phyloP scores from a whole-genome alignment of 2,888 invertebrate species.

The Eupithecia vulgata region DNA sequence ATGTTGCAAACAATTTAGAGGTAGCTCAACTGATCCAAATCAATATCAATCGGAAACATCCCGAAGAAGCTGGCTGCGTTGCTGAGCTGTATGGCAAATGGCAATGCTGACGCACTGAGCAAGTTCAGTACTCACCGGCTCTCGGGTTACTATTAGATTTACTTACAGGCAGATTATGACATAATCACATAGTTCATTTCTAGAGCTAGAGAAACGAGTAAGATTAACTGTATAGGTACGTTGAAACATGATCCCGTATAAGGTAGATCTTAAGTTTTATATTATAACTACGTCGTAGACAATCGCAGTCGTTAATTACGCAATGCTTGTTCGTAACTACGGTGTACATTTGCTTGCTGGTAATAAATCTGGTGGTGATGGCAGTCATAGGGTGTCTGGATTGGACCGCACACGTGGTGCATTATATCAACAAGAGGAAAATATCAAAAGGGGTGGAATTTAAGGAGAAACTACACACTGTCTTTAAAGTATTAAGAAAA shows the following conservation, averaged over 20 bases:
- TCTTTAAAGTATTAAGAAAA: too few relatives aligned
- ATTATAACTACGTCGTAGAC: neutral
- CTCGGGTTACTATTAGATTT: neutral
- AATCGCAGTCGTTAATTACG: neutral
- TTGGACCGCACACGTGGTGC: constrained; percentile 1
- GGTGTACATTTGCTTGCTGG: neutral
- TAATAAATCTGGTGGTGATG: neutral
- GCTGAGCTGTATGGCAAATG: neutral
- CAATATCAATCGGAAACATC: neutral
- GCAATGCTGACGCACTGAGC: neutral
- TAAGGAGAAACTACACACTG: neutral
- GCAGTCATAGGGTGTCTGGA: neutral
- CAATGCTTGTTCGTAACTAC: neutral
- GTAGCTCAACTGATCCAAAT: neutral
- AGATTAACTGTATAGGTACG: neutral
- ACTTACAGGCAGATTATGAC: neutral
- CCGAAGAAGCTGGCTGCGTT: neutral
- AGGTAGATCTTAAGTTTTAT: neutral
- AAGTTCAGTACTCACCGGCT: neutral
- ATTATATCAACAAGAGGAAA: neutral
- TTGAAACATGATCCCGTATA: neutral
- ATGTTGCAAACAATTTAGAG: neutral
- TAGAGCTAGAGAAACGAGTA: neutral
- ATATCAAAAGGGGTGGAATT: neutral
- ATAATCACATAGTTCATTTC: neutral